Evolutionary conservation across 2,113 vertebrate genomes (phyloP).

Genomic region (Periophthalmus modestus): DNA sequence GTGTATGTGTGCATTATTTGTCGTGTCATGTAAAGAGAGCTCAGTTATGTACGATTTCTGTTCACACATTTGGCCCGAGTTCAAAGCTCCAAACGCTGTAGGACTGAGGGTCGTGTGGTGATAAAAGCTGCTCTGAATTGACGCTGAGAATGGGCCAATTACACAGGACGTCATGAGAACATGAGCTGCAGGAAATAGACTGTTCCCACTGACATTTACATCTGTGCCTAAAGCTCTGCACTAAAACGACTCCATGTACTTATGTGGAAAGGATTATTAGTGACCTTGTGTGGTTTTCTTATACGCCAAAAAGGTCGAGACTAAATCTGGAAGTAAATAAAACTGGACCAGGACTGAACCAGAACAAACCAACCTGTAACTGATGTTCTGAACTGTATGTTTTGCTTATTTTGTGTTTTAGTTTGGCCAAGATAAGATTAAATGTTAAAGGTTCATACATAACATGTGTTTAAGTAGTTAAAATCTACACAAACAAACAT

Average conservation of each 20-base stretch:
- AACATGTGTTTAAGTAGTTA: too few species aligned
- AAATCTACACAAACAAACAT: too few species aligned
- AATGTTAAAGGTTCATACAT: too few species aligned
- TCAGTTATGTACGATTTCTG: constrained; percentile 35
- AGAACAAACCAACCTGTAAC: too few species aligned
- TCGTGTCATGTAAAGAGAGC: constrained; percentile 19
- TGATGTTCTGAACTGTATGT: too few species aligned
- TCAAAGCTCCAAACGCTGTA: constrained; percentile 33
- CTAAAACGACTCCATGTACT: background rate
- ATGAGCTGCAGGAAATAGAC: background rate
- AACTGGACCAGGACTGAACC: too few species aligned
- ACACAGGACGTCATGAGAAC: background rate
- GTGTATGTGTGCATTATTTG: constrained; percentile 6
- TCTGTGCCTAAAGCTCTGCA: background rate
- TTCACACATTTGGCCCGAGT: constrained; percentile 37
- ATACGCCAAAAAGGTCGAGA: too few species aligned
- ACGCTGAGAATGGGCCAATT: background rate
- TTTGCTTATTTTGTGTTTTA: too few species aligned
- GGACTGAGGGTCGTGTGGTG: constrained; percentile 52
- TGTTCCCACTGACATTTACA: background rate
- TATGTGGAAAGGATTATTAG: background rate
- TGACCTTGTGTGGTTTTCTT: too few species aligned
- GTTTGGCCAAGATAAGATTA: too few species aligned
- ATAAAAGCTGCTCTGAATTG: constrained; percentile 43
- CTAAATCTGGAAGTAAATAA: too few species aligned